Conservation (phyloP, 2,797 vertebrate species). For the Enteromius paludinosus region DNA sequence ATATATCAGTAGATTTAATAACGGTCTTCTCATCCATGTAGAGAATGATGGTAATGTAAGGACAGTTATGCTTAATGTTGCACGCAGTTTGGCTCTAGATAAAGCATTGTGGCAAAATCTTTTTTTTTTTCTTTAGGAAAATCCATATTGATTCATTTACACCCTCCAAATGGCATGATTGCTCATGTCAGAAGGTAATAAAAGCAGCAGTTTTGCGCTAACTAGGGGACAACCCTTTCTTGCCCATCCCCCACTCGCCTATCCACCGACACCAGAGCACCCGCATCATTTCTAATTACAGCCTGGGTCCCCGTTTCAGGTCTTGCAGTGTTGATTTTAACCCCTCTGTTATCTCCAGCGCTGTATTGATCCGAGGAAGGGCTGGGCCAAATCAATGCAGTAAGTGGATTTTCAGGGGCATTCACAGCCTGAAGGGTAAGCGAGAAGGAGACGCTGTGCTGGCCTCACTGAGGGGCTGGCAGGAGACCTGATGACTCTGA, state of each 20-base stretch:
- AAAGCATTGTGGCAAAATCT: neutral
- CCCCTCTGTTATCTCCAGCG: conserved; percentile 47
- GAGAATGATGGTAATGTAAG: neutral
- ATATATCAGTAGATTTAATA: neutral
- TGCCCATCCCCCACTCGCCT: conserved; percentile 1
- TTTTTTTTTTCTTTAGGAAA: neutral
- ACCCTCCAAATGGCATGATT: conserved; percentile 30
- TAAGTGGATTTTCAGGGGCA: conserved; percentile 54
- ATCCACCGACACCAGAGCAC: neutral
- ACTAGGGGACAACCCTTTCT: conserved; percentile 14
- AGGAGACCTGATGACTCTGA: conserved; percentile 72
- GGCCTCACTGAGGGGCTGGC: conserved; percentile 68
- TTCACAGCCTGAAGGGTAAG: conserved; percentile 10
- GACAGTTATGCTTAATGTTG: conserved; percentile 2
- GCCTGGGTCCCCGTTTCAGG: conserved; percentile 23
- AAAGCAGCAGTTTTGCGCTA: conserved; percentile 25
- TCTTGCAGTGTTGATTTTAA: conserved; percentile 27
- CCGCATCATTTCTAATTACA: conserved; percentile 44
- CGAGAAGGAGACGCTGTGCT: neutral
- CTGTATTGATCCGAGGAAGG: conserved; percentile 49
- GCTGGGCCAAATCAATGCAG: conserved; percentile 51
- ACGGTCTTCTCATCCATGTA: neutral
- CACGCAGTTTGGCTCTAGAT: neutral
- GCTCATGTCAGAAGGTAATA: conserved; percentile 35
- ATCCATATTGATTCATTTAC: conserved; percentile 37